A percentile compares a stretch with the other conserved stretches of the same genome.
phyloP scores from a whole-genome alignment of 2,113 vertebrate genomes.

The Onychostoma macrolepis region DNA sequence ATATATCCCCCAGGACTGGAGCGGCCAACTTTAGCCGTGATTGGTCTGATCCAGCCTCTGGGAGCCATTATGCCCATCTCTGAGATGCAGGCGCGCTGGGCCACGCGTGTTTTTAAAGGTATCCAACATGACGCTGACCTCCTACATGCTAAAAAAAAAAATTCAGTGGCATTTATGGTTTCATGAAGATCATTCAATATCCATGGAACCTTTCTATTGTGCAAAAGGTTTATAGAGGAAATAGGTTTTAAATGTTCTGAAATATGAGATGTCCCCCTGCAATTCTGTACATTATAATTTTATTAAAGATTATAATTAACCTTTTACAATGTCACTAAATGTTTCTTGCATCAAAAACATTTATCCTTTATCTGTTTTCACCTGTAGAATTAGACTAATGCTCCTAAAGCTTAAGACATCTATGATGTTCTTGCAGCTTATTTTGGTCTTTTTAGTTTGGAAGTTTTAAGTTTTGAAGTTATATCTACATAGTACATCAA shows the following conservation, averaged over 20 bases:
- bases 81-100: slow-evolving; percentile 90
- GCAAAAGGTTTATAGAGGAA: too few species aligned
- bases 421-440: background rate
- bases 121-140: background rate
- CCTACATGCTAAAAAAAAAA: background rate
- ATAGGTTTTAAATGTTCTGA: too few species aligned
- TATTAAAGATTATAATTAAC: background rate
- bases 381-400: background rate
- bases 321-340: background rate
- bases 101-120: slow-evolving; percentile 84
- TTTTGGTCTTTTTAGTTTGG: background rate
- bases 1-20: slow-evolving; percentile 83
- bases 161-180: too few species aligned
- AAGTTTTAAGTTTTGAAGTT: background rate
- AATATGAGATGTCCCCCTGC: too few species aligned
- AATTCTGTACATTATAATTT: too few species aligned
- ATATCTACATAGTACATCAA: background rate
- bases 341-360: background rate
- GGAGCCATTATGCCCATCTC: slow-evolving; percentile 92
- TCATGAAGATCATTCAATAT: too few species aligned
- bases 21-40: slow-evolving; percentile 83
- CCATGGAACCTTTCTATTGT: too few species aligned
- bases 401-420: background rate
- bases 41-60: slow-evolving; percentile 87
- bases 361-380: background rate